Evolutionary conservation across 2,888 invertebrate genomes (phyloP).

Genomic region (Athrips mouffetella): DNA sequence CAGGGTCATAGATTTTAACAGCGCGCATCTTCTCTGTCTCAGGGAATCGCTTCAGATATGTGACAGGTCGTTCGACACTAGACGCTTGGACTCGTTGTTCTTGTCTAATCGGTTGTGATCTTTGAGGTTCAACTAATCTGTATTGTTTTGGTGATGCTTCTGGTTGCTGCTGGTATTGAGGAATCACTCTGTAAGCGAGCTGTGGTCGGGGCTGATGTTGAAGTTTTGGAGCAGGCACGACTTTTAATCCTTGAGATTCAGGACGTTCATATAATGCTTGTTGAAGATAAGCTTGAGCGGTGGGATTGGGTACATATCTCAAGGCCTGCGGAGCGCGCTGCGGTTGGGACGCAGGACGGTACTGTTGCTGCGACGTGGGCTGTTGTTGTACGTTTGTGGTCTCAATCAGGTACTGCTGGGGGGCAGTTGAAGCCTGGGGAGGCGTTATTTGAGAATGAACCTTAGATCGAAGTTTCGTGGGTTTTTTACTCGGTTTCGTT

Average conservation of each 20-base stretch:
- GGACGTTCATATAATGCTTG: conserved; percentile 58
- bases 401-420: conserved; percentile 72
- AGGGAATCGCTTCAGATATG: conserved; percentile 64
- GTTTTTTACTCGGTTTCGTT: conserved; percentile 63
- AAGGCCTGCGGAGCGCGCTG: conserved; percentile 53
- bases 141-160: conserved; percentile 65
- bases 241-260: conserved; percentile 65
- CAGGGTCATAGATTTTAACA: conserved; percentile 57
- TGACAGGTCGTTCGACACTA: conserved; percentile 56
- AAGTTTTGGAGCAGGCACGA: conserved; percentile 68
- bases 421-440: conserved; percentile 53
- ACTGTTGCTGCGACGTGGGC: conserved; percentile 33
- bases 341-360: conserved; percentile 44
- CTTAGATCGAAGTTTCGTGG: conserved; percentile 61
- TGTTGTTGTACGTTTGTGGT: conserved; percentile 67
- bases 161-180: conserved; percentile 60
- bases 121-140: conserved; percentile 56
- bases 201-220: conserved; percentile 42
- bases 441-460: conserved; percentile 37
- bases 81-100: conserved; percentile 53
- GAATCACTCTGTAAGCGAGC: conserved; percentile 49
- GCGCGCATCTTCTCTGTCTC: conserved; percentile 60
- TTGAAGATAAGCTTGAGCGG: conserved; percentile 40
- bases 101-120: conserved; percentile 49
- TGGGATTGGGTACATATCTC: conserved; percentile 50